phyloP scores from a whole-genome alignment of 2,113 vertebrate species.

The Varanus salvator region DNA sequence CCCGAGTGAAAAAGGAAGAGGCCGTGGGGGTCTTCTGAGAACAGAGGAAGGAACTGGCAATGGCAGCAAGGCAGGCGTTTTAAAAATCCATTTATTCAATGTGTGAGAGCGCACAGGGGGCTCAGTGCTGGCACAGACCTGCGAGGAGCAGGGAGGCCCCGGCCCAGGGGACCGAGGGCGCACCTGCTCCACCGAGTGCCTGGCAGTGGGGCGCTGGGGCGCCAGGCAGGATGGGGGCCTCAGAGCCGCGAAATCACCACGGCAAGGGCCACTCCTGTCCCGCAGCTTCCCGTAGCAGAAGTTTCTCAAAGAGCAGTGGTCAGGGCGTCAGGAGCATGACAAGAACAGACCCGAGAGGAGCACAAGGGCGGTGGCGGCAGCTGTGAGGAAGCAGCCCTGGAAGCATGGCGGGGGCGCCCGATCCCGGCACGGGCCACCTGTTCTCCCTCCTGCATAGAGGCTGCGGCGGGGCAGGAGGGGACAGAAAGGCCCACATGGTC shows the following conservation, averaged over 20 bases:
- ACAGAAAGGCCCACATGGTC: background rate
- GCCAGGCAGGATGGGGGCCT: too few relatives aligned
- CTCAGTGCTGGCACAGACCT: too few relatives aligned
- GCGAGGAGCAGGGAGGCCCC: background rate
- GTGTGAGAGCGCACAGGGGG: background rate
- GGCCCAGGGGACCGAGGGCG: slow-evolving; percentile 47
- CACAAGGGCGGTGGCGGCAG: background rate
- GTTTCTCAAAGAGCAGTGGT: background rate
- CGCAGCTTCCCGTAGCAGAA: background rate
- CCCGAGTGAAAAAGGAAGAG: background rate
- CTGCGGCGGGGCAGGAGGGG: background rate
- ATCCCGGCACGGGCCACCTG: too few relatives aligned
- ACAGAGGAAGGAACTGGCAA: slow-evolving; percentile 42
- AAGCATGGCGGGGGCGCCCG: too few relatives aligned
- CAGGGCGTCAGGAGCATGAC: background rate
- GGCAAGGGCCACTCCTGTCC: too few relatives aligned
- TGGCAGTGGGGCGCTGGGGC: background rate
- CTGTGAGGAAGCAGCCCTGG: too few relatives aligned
- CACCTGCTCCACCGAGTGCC: slow-evolving; percentile 34
- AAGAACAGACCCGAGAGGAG: background rate
- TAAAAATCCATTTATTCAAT: background rate
- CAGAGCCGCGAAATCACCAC: too few relatives aligned
- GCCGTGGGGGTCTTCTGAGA: background rate
- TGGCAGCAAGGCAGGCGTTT: slow-evolving; percentile 45
- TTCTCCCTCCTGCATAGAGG: background rate